Base-by-base conservation (phyloP, 2,797 vertebrate genomes). In the Epinephelus awoara region DNA sequence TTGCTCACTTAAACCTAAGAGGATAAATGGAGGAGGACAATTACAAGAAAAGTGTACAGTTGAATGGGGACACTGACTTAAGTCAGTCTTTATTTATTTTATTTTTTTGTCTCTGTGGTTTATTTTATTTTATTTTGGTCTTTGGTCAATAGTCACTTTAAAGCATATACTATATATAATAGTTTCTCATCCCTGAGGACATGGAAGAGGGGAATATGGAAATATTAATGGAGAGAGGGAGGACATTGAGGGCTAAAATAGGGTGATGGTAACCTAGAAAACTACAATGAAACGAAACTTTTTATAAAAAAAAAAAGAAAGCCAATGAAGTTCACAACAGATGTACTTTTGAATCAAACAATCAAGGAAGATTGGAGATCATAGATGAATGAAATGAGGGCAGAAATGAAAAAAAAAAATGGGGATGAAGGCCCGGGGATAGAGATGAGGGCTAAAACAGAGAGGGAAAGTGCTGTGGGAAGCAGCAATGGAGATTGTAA, bases 401-500 rank as follows among this genome's bases (percentile, higher is more conserved):
- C 87, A 90, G 50, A 83, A 84, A 84, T 77, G 9, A 63, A 77
- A 77, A 34, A 7, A 79, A 34, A 34, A 85, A 89, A 67, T 54
- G 83, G 88, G 90, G 85, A 82, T 91, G 84, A 87, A 80, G 83
- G 90, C 91, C 89, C 54, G 82, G 89, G 93, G 91, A 92, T 88
- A 92, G 79, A 91, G 79, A 90, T 27, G 73, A 88, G 91, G 90
- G 87, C 85, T 90, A 88, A 89, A 79, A 85, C 85, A 75, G 66
- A 92, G 75, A 18, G 74, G 80, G 83, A 91, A 89, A 92, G 84
- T 93, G 92, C 92, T 94, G 84, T 85, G 92, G 91, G 91, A 93
- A 92, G 92, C 92, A 92, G 92, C 92, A 86, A 19, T 90, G 85
- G 93, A 91, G 91, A 85, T 93, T 94, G 93, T 95, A 93, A 96